Evolutionary conservation across 2,888 invertebrate genomes (phyloP).

Genomic region (Pheosia gnoma): DNA sequence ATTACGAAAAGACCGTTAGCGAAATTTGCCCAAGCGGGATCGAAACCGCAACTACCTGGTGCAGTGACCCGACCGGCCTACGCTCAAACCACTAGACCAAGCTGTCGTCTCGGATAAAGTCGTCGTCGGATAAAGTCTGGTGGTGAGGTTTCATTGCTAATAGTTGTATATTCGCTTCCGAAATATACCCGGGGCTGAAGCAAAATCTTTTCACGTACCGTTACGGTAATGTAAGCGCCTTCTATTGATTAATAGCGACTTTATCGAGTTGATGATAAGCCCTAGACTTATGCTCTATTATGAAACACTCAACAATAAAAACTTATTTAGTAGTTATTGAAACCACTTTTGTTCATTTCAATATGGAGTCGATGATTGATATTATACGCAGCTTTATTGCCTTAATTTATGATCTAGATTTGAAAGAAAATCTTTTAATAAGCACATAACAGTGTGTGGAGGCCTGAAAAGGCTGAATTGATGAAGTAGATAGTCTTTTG

Average conservation of each 20-base stretch:
- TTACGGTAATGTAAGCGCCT: too few species aligned
- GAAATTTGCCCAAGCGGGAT: too few species aligned
- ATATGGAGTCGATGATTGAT: neutral
- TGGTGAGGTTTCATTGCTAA: too few species aligned
- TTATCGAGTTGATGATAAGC: neutral
- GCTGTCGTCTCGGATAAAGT: too few species aligned
- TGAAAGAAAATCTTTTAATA: neutral
- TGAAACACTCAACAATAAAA: neutral
- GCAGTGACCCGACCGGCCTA: too few species aligned
- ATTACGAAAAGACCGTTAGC: too few species aligned
- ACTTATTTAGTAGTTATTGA: slow-evolving; percentile 2
- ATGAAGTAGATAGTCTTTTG: neutral
- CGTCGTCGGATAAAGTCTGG: too few species aligned
- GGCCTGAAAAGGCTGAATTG: neutral
- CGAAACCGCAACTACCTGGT: too few species aligned
- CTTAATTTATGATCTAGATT: neutral
- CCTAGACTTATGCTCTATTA: neutral
- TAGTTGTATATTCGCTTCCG: too few species aligned
- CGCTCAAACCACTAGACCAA: too few species aligned
- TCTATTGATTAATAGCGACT: neutral
- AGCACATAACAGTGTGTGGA: neutral
- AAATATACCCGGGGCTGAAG: too few species aligned
- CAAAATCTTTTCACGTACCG: too few species aligned
- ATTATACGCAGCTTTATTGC: neutral
- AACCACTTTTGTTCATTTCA: neutral